Base-by-base conservation (phyloP, 2,888 invertebrate genomes). In the Metellina segmentata region DNA sequence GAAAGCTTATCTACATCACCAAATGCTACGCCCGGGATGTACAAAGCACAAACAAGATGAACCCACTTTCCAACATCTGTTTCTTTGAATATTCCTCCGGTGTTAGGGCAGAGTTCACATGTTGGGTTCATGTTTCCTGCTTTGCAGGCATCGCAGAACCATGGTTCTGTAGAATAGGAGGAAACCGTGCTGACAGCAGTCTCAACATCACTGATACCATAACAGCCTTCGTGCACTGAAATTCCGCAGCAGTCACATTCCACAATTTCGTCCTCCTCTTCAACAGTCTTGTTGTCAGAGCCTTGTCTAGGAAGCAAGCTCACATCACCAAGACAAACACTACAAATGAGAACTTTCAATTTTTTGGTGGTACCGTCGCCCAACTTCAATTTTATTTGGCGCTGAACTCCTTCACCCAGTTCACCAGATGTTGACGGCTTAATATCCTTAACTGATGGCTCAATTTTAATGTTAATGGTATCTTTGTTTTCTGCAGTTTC, bases 61-160 rank as follows among this genome's bases (percentile, higher is more conserved):
- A 99, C 99, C 99, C 99, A 99, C 89, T 98, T 98, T 8, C 99
- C 98, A 82, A 98, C 98, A 96, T 99, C 99, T 0, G 99, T 99
- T 95, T 99, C 98, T 95, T 99, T 99, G 95, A 96, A 96, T 97
- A 99, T 95, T 97, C 99, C 94, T 9, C 93, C 97, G 94, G 96
- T 96, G 95, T 98, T 98, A 0, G 99, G 99, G 94, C 99, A 99
- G 19, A 99, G 96, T 95, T 99, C 99, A 95, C 99, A 99, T 70
- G 95, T 96, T 0, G 99, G 99, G 95, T 97, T 97, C 16, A 96
- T 96, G 16, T 98, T 97, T 0, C 98, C 98, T 34, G 98, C 98
- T 94, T 98, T 97, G 94, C 99, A 99, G 7, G 99, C 98, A 95
- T 99, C 99, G 96, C 99, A 99, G 95, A 99, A 99, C 99, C 99